These are phyloP conservation scores for Seriola quinqueradiata DNA, from an alignment of 2,113 vertebrate genomes.

Conservation along the genomic window DNA sequence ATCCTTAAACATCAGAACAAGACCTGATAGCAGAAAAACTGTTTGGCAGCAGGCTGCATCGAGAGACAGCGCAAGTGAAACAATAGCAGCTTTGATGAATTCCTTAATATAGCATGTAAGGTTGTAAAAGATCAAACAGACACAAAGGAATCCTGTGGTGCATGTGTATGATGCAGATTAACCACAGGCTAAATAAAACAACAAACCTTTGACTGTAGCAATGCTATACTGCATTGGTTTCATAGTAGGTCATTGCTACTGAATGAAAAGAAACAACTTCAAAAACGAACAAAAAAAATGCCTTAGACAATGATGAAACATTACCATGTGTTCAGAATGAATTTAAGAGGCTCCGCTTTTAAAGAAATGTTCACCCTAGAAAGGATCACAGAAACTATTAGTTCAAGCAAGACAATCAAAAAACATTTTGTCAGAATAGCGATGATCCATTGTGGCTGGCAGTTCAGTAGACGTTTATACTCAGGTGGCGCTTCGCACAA, in stretches of 20 bases:
- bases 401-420: constrained; percentile 16
- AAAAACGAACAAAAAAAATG: not conserved
- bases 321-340: not conserved
- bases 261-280: not conserved
- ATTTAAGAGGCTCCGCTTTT: not conserved
- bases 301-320: not conserved
- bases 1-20: constrained; percentile 62
- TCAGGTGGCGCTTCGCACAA: constrained; percentile 11
- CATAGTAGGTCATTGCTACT: constrained; percentile 11
- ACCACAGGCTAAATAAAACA: constrained; percentile 32
- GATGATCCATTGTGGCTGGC: not conserved
- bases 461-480: not conserved
- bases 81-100: constrained; percentile 32
- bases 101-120: constrained; percentile 28
- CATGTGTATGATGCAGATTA: constrained; percentile 49
- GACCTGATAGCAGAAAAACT: constrained; percentile 37
- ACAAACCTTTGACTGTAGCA: constrained; percentile 1
- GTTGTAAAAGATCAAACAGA: constrained; percentile 40
- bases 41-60: constrained; percentile 12
- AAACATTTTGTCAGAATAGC: constrained; percentile 14
- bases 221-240: not conserved
- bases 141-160: constrained; percentile 28
- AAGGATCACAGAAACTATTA: constrained; percentile 20
- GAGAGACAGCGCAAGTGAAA: constrained; percentile 16
- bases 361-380: not conserved